Conservation (phyloP, 2,113 vertebrate genomes). For the Petaurus breviceps region DNA sequence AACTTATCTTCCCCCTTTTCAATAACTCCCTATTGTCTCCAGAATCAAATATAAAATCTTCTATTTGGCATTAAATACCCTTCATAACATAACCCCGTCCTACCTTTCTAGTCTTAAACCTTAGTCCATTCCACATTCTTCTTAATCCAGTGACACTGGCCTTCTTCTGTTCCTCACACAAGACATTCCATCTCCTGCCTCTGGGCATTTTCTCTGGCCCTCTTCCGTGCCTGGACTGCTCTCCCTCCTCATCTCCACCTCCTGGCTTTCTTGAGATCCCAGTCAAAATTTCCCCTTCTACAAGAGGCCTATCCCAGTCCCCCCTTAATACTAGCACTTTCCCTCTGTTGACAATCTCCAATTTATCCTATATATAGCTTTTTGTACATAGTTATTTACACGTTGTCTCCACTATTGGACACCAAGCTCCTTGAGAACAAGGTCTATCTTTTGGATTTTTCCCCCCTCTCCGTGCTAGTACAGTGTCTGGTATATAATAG, state of each 20-base stretch:
- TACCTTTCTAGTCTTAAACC: neutral
- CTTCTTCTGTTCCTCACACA: too few relatives aligned
- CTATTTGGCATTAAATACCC: too few relatives aligned
- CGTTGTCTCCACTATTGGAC: neutral
- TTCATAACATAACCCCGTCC: neutral
- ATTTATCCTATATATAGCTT: neutral
- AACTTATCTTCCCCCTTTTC: neutral
- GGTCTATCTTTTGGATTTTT: neutral
- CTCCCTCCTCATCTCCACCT: too few relatives aligned
- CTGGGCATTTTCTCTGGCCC: too few relatives aligned
- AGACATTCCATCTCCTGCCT: too few relatives aligned
- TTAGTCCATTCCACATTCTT: neutral
- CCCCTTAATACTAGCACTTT: too few relatives aligned
- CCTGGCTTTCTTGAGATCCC: too few relatives aligned
- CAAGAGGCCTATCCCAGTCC: too few relatives aligned
- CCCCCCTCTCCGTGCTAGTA: neutral
- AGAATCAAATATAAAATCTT: neutral
- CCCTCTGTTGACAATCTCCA: too few relatives aligned
- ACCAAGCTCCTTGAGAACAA: neutral
- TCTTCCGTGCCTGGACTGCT: too few relatives aligned
- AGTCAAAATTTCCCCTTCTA: too few relatives aligned
- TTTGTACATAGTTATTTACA: neutral
- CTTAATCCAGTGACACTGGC: too few relatives aligned
- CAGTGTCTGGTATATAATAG: neutral
- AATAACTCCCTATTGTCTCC: neutral